Evolutionary conservation across 2,797 vertebrate species (phyloP).

Genomic region (Moxostoma hubbsi): DNA sequence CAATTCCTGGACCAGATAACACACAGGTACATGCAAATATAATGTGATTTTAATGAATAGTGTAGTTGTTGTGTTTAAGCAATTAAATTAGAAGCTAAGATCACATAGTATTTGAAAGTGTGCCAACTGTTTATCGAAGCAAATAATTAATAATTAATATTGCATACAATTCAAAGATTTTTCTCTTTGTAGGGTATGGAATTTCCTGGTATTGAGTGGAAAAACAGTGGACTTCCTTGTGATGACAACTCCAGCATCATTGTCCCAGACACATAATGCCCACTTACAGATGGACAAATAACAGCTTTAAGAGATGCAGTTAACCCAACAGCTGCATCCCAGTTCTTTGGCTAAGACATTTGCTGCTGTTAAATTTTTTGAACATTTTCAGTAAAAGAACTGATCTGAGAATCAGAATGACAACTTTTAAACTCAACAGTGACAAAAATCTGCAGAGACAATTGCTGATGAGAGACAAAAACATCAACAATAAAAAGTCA

Average conservation of each 20-base stretch:
- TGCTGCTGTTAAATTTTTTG: slow-evolving; percentile 22
- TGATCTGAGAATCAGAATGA: too few relatives aligned
- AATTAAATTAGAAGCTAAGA: too few relatives aligned
- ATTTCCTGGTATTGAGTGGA: not conserved
- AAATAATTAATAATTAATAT: too few relatives aligned
- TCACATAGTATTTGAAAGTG: too few relatives aligned
- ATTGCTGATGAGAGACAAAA: too few relatives aligned
- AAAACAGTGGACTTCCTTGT: slow-evolving; percentile 9
- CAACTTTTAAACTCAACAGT: too few relatives aligned
- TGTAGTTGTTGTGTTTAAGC: too few relatives aligned
- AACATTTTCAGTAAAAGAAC: not conserved
- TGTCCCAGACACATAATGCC: slow-evolving; percentile 23
- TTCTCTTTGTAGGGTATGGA: not conserved
- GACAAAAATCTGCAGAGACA: too few relatives aligned
- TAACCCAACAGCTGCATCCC: slow-evolving; percentile 27
- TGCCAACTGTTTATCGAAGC: too few relatives aligned
- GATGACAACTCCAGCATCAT: slow-evolving; percentile 4
- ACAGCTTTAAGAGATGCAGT: not conserved
- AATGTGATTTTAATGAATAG: too few relatives aligned
- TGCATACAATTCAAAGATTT: not conserved
- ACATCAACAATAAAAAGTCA: too few relatives aligned
- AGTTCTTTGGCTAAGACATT: slow-evolving; percentile 15
- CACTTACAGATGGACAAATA: slow-evolving; percentile 6
- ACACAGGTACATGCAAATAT: too few relatives aligned
- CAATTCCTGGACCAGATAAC: slow-evolving; percentile 12